Base-by-base conservation (phyloP, 2,113 vertebrate genomes). In the Dipodomys ordii region DNA sequence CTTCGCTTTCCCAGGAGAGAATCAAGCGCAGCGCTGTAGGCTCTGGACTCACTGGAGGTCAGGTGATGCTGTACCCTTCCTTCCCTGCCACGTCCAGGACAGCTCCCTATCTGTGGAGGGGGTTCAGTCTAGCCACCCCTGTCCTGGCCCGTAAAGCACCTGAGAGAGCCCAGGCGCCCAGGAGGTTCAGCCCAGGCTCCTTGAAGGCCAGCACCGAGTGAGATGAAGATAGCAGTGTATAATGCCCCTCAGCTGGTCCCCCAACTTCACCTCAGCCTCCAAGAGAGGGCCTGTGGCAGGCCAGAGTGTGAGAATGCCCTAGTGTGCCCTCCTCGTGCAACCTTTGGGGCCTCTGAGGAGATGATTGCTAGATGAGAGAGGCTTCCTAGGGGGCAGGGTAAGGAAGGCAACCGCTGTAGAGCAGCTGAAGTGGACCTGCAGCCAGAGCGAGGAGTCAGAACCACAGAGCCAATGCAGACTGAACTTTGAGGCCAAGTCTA, bases 1-100 rank as follows among this genome's bases (percentile, higher is more conserved):
- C 96, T 90, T 92, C 35, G 1, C 64, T 84, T 94, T 97, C 97
- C 97, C 96, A 94, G 74, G 64, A 82, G 90, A 95, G 87, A 93
- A 81, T 84, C 92, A 76, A 94, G 87, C 92, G 80, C 79, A 83
- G 88, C 80, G 82, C n/a, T 44, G 44, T 39, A 46, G 94, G 62
- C 90, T 90, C 87, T 73, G 92, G 57, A 27, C 94, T 94, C 94
- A 19, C 69, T 28, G 90, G 90, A 94, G 94, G 94, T 94, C 95
- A 92, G 91, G 64, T 64, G 0, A 15, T n/a, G 23, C 72, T 77
- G 92, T 68, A 65, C 72, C 84, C 73, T n/a, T 49, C 84, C 73
- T n/a, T 49, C 32, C 60, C 80, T 32, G 28, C 87, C 20, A 1
- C 32, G 72, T 92, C 74, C 91, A 65, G 76, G 78, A 78, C 92